Evolutionary conservation across 2,888 invertebrate species (phyloP).

Genomic region (Teleiodes luculella): DNA sequence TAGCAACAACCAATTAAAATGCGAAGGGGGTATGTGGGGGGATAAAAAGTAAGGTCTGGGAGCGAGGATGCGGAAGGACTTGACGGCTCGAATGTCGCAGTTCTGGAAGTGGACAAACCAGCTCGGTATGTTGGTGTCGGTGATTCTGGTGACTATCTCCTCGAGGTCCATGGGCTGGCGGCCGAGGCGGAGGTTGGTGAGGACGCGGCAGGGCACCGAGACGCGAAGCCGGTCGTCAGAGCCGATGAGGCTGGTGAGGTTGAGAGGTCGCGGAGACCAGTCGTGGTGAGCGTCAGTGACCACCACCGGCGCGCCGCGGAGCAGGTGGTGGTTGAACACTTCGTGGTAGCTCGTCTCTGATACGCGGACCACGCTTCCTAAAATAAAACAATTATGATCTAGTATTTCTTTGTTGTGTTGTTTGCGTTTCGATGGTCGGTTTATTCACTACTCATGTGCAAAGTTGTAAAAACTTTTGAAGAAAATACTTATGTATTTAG

Average conservation of each 20-base stretch:
- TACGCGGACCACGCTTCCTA: slow-evolving; percentile 80
- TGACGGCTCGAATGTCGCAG: slow-evolving; percentile 89
- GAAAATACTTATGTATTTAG: no score
- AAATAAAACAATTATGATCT: slow-evolving; percentile 38
- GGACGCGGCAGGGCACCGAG: slow-evolving; percentile 87
- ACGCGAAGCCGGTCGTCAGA: slow-evolving; percentile 80
- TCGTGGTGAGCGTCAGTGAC: slow-evolving; percentile 85
- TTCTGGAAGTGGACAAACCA: slow-evolving; percentile 94
- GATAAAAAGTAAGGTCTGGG: slow-evolving; percentile 89
- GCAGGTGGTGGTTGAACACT: slow-evolving; percentile 82
- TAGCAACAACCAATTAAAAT: slow-evolving; percentile 93
- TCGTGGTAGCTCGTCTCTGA: slow-evolving; percentile 80
- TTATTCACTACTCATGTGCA: no score
- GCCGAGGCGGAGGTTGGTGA: slow-evolving; percentile 84
- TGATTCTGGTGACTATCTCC: slow-evolving; percentile 67
- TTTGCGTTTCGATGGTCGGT: no score
- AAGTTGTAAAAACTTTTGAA: no score
- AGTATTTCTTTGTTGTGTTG: no score
- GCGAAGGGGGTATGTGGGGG: slow-evolving; percentile 87
- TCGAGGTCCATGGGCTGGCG: slow-evolving; percentile 73
- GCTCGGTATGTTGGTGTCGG: slow-evolving; percentile 72
- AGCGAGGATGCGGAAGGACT: slow-evolving; percentile 86
- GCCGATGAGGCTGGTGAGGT: slow-evolving; percentile 63
- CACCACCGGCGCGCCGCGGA: slow-evolving; percentile 86
- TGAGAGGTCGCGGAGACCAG: slow-evolving; percentile 77